A percentile compares a stretch with the other conserved stretches of the same genome.
Evolutionary conservation across 2,113 vertebrate species (phyloP).

Genomic region (Callithrix jacchus): DNA sequence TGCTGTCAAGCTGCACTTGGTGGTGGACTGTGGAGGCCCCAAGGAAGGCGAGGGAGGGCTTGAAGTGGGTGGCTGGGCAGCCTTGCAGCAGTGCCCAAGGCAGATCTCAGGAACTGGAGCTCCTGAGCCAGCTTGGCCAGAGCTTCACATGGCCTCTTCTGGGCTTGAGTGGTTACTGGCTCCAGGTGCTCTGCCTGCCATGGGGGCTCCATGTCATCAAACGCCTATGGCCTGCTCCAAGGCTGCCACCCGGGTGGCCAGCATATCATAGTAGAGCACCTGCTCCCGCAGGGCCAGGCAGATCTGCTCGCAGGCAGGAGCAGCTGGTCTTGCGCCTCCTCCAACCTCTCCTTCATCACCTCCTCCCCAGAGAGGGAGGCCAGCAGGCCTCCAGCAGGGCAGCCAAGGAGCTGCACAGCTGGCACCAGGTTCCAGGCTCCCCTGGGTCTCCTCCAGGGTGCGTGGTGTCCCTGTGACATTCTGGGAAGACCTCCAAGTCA

Average conservation of each 20-base stretch:
- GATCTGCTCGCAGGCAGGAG: slow-evolving; percentile 73
- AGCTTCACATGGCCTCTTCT: slow-evolving; percentile 46
- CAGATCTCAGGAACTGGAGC: slow-evolving; percentile 75
- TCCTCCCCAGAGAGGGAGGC: slow-evolving; percentile 90
- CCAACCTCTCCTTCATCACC: slow-evolving; percentile 86
- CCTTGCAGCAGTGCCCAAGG: slow-evolving; percentile 78
- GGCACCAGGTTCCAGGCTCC: slow-evolving; percentile 61
- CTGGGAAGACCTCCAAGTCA: slow-evolving; percentile 61
- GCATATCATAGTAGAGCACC: slow-evolving; percentile 67
- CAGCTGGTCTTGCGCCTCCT: slow-evolving; percentile 74
- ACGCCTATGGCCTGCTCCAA: slow-evolving; percentile 53
- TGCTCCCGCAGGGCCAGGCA: slow-evolving; percentile 78
- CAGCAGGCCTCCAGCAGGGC: slow-evolving; percentile 91
- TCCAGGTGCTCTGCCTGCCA: slow-evolving; percentile 62
- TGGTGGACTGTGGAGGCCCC: slow-evolving; percentile 57
- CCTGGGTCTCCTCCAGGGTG: slow-evolving; percentile 63
- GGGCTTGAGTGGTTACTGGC: slow-evolving; percentile 69
- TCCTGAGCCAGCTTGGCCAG: slow-evolving; percentile 77
- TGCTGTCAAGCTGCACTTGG: slow-evolving; percentile 83
- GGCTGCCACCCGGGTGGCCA: slow-evolving; percentile 62
- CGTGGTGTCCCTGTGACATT: slow-evolving; percentile 82
- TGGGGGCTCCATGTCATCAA: too few relatives aligned
- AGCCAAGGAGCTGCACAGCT: slow-evolving; percentile 86
- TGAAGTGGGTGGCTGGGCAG: slow-evolving; percentile 44
- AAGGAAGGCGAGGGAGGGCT: slow-evolving; percentile 59